Percentiles rank a stretch among this genome's conserved stretches.
phyloP scores from a whole-genome alignment of 2,888 invertebrate species.

The Ennomos fuscantarius region DNA sequence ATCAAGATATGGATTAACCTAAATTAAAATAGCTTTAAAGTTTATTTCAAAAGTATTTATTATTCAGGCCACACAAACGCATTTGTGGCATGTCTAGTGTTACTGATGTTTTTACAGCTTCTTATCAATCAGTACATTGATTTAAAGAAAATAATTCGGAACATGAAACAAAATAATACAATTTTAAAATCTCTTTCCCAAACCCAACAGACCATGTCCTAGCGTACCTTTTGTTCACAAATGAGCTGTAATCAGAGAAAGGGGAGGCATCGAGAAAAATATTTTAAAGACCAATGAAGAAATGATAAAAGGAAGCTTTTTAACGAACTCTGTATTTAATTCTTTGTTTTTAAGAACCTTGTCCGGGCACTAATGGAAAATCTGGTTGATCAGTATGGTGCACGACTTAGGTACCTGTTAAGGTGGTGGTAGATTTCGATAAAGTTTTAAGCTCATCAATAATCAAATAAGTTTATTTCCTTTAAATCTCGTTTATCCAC shows the following conservation, averaged over 20 bases:
- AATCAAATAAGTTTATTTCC: too few species aligned
- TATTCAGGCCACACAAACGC: too few species aligned
- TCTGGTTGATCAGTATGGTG: conserved; percentile 16
- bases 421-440: conserved; percentile 5
- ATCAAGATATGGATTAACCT: too few species aligned
- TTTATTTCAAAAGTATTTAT: too few species aligned
- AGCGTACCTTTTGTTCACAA: conserved; percentile 13
- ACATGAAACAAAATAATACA: too few species aligned
- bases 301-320: conserved; percentile 5
- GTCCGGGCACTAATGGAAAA: conserved; percentile 10
- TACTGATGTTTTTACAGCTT: too few species aligned
- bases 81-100: too few species aligned
- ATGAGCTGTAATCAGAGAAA: conserved; percentile 18
- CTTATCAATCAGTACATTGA: too few species aligned
- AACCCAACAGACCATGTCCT: conserved; percentile 1
- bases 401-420: background rate
- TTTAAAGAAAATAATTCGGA: too few species aligned
- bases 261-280: background rate
- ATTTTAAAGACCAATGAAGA: conserved; percentile 13
- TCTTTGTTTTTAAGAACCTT: conserved; percentile 12
- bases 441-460: too few species aligned
- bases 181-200: background rate
- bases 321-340: conserved; percentile 15
- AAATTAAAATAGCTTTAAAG: too few species aligned
- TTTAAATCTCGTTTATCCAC: too few species aligned